Conservation (phyloP, 1,140 invertebrate genomes). For the Drosophila leontia region DNA sequence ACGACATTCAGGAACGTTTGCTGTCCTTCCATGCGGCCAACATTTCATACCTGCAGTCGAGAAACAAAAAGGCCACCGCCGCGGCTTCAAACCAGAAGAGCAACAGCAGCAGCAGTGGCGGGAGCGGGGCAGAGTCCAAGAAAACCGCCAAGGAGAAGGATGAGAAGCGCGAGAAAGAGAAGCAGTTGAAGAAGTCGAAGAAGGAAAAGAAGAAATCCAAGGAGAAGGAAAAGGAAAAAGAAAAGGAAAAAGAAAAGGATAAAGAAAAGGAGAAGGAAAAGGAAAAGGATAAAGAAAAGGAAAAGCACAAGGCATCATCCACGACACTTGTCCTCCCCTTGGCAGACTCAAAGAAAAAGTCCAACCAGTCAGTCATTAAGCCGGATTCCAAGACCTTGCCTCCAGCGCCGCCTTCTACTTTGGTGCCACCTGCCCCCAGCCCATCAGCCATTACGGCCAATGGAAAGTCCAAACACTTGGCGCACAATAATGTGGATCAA, state of each 20-base stretch:
- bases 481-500: constrained; percentile 15
- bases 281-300: constrained; percentile 59
- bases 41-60: constrained; percentile 87
- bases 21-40: constrained; percentile 87
- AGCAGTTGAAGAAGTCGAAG: constrained; percentile 66
- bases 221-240: constrained; percentile 56
- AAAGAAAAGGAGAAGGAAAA: constrained; percentile 42
- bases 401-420: constrained; percentile 5
- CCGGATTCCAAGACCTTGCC: constrained; percentile 12
- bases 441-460: constrained; percentile 28
- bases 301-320: constrained; percentile 24
- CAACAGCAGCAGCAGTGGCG: constrained; percentile 30
- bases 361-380: constrained; percentile 13
- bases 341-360: constrained; percentile 53
- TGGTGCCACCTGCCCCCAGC: not conserved
- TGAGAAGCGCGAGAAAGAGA: constrained; percentile 60
- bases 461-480: constrained; percentile 57
- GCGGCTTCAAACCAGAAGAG: constrained; percentile 21
- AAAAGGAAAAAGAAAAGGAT: constrained; percentile 62
- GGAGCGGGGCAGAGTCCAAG: constrained; percentile 35
- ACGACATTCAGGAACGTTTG: constrained; percentile 87
- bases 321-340: not conserved
- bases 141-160: constrained; percentile 65
- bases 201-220: constrained; percentile 75
- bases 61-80: constrained; percentile 86